Conservation (phyloP, 2,113 vertebrate genomes). For the Lepisosteus oculatus region DNA sequence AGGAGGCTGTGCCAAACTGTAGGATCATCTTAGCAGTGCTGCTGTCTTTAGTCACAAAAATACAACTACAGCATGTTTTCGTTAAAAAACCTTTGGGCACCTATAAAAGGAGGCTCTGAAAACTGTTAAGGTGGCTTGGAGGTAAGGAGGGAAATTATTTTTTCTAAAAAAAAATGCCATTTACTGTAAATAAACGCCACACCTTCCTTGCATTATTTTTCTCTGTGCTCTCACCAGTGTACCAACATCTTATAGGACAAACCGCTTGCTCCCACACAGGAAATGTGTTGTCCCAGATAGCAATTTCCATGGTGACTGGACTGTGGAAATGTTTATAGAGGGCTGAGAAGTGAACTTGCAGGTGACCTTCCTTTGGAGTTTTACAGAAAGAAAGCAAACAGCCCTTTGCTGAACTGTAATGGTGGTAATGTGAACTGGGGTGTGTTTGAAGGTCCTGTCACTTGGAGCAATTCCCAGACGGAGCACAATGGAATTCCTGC, state of each 20-base stretch:
- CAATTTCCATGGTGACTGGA: constrained; percentile 9
- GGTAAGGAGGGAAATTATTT: no score
- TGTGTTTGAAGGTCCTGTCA: constrained; percentile 7
- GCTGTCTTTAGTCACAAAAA: no score
- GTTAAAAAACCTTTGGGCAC: no score
- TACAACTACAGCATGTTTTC: no score
- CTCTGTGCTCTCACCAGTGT: not conserved
- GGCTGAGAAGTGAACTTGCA: no score
- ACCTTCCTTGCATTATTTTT: not conserved
- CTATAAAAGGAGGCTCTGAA: no score
- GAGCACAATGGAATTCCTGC: constrained; percentile 21
- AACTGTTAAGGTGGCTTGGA: no score
- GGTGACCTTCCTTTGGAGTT: not conserved
- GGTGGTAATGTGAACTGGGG: no score
- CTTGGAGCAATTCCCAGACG: constrained; percentile 12
- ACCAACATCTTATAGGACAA: not conserved
- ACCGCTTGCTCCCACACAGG: constrained; percentile 28
- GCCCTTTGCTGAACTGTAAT: not conserved
- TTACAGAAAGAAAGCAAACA: not conserved
- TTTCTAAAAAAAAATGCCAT: no score
- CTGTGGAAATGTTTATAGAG: not conserved
- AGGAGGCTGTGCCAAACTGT: not conserved
- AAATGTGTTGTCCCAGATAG: constrained; percentile 47
- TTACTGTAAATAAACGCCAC: no score
- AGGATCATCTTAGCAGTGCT: no score